Evolutionary conservation across 2,888 invertebrate genomes (phyloP).

Genomic region (Lingula anatina): DNA sequence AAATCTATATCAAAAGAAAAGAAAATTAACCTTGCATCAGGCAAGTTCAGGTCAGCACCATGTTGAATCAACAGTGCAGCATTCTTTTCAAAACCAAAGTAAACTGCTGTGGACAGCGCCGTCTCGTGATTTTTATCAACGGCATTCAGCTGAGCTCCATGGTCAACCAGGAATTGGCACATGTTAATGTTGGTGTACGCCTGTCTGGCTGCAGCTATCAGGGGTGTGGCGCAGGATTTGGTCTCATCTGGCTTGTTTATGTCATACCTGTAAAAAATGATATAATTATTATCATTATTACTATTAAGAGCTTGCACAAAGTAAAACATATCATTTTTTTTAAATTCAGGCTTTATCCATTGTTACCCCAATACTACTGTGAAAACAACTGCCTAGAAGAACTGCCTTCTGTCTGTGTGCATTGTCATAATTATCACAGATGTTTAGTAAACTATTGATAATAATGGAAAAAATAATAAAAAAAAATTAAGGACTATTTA

Average conservation of each 20-base stretch:
- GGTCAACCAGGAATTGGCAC: conserved; percentile 14
- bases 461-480: too few relatives aligned
- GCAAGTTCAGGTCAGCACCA: conserved; percentile 21
- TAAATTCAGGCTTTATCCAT: too few relatives aligned
- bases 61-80: conserved; percentile 20
- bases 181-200: conserved; percentile 10
- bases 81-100: conserved; percentile 25
- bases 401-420: too few relatives aligned
- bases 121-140: conserved; percentile 25
- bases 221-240: conserved; percentile 24
- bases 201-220: conserved; percentile 18
- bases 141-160: conserved; percentile 20
- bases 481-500: too few relatives aligned
- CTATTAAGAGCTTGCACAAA: too few relatives aligned
- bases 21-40: conserved; percentile 19
- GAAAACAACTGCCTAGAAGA: too few relatives aligned
- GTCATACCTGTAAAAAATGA: not conserved
- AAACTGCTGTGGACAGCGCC: conserved; percentile 22
- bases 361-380: too few relatives aligned
- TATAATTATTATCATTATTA: too few relatives aligned
- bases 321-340: too few relatives aligned
- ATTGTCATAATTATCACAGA: too few relatives aligned
- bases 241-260: not conserved
- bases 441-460: too few relatives aligned
- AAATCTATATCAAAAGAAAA: not conserved